phyloP scores from a whole-genome alignment of 2,888 invertebrate species.

The Phrixothrix hirtus region DNA sequence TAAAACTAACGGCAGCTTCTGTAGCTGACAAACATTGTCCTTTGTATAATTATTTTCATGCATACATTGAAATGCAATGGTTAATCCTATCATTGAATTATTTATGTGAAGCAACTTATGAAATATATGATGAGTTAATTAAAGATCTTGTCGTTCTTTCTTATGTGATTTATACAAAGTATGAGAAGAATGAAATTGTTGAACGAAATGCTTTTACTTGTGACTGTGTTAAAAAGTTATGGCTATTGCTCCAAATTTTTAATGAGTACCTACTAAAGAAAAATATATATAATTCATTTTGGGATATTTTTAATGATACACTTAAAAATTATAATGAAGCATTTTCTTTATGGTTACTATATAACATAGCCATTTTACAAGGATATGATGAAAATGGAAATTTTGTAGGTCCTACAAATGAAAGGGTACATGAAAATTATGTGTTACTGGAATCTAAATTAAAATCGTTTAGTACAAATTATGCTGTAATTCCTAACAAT shows the following conservation, averaged over 20 bases:
- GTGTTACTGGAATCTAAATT: constrained; percentile 42
- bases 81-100: constrained; percentile 21
- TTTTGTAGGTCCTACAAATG: constrained; percentile 27
- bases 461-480: constrained; percentile 36
- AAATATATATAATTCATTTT: constrained; percentile 38
- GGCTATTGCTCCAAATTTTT: constrained; percentile 44
- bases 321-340: constrained; percentile 40
- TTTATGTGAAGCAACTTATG: constrained; percentile 9
- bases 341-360: constrained; percentile 44
- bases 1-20: constrained; percentile 23
- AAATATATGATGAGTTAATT: constrained; percentile 34
- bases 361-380: constrained; percentile 40
- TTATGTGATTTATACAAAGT: constrained; percentile 36
- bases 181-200: constrained; percentile 11
- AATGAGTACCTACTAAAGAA: constrained; percentile 26
- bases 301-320: constrained; percentile 45
- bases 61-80: constrained; percentile 33
- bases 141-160: constrained; percentile 42
- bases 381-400: constrained; percentile 21
- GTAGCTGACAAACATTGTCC: constrained; percentile 19
- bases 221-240: constrained; percentile 44
- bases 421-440: constrained; percentile 41
- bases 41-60: constrained; percentile 35
- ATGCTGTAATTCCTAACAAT: constrained; percentile 7
- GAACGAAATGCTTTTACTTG: constrained; percentile 39